phyloP scores from a whole-genome alignment of 2,888 invertebrate genomes.

The Folsomia candida region DNA sequence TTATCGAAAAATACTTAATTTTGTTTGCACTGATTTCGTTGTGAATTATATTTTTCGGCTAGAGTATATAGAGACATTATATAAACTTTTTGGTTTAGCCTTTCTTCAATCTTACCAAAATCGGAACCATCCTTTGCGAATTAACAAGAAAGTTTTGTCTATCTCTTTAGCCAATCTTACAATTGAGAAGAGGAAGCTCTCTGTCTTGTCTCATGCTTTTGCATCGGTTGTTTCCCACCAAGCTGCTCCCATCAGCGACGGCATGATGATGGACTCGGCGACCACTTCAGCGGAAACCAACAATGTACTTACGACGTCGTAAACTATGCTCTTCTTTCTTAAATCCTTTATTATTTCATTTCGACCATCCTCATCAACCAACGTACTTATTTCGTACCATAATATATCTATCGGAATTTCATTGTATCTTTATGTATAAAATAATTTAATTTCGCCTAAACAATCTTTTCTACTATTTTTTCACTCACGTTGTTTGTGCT shows the following conservation, averaged over 20 bases:
- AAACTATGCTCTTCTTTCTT: neutral
- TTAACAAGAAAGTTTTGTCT: neutral
- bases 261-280: neutral
- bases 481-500: too few relatives aligned
- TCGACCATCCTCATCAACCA: too few relatives aligned
- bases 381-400: too few relatives aligned
- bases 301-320: neutral
- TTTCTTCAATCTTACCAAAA: neutral
- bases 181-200: neutral
- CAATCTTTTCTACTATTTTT: too few relatives aligned
- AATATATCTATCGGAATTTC: too few relatives aligned
- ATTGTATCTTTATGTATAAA: too few relatives aligned
- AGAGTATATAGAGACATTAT: too few relatives aligned
- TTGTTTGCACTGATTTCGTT: neutral
- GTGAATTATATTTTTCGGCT: neutral
- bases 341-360: too few relatives aligned
- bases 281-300: neutral
- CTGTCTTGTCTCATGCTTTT: neutral
- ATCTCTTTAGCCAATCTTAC: neutral
- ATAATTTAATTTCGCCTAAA: too few relatives aligned
- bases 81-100: too few relatives aligned
- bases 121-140: too few relatives aligned
- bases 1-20: neutral
- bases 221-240: neutral
- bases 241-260: neutral